phyloP scores from a whole-genome alignment of 2,113 vertebrate species.

The Leptocoma aspasia region DNA sequence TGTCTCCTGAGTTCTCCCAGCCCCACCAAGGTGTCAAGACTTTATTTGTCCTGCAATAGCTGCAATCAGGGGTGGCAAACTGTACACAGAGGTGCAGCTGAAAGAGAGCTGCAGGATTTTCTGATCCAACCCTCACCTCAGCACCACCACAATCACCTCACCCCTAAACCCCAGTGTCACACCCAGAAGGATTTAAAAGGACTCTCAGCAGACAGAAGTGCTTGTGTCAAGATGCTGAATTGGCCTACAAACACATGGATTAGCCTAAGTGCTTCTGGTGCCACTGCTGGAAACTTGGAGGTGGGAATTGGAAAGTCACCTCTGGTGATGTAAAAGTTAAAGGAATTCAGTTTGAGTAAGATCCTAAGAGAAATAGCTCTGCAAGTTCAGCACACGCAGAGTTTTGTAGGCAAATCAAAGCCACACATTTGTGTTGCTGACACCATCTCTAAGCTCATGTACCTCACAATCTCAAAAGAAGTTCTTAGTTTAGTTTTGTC shows the following conservation, averaged over 20 bases:
- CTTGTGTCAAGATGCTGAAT: not conserved
- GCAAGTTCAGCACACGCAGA: not conserved
- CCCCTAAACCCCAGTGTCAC: not conserved
- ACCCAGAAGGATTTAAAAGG: not conserved
- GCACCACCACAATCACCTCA: not conserved
- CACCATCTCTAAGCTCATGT: not conserved
- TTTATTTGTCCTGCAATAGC: not conserved
- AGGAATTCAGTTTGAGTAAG: not conserved
- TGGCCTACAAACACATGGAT: not conserved
- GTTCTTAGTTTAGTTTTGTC: not conserved
- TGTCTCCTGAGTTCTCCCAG: not conserved
- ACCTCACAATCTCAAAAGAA: not conserved
- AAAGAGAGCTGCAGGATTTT: not conserved
- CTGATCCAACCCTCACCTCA: not conserved
- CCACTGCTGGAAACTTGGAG: not conserved
- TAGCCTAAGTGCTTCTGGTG: not conserved
- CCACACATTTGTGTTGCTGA: not conserved
- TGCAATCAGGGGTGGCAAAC: not conserved
- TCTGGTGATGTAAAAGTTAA: not conserved
- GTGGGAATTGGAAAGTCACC: not conserved
- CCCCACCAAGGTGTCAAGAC: not conserved
- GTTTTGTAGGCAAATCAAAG: not conserved
- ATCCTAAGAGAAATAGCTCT: not conserved
- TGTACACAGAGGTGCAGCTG: not conserved
- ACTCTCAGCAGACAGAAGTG: not conserved